These are phyloP conservation scores for Pelmatolapia mariae DNA, from an alignment of 2,113 vertebrate genomes.

Conservation along the genomic window DNA sequence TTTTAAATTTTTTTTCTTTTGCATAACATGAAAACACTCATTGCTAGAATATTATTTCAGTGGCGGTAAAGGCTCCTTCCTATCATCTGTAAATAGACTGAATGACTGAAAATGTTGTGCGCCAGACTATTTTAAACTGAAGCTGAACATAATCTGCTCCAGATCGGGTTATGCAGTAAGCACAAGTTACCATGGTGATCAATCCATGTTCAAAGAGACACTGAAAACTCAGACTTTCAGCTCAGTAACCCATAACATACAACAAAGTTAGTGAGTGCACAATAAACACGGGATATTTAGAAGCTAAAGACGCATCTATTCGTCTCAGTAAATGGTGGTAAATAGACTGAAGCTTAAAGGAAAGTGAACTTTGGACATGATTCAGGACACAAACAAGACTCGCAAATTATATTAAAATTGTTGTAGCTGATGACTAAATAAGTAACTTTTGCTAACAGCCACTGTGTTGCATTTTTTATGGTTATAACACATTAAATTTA, in stretches of 20 bases:
- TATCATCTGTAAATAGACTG: background rate
- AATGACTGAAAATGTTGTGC: background rate
- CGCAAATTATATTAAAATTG: background rate
- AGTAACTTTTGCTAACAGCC: background rate
- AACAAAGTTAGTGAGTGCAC: background rate
- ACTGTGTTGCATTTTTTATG: background rate
- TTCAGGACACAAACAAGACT: background rate
- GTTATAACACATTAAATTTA: background rate
- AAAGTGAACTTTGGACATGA: background rate
- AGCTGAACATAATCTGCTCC: background rate
- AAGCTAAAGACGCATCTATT: background rate
- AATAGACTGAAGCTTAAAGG: background rate
- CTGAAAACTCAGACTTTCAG: background rate
- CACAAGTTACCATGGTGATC: background rate
- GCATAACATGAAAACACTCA: background rate
- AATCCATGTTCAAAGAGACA: background rate
- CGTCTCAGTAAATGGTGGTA: background rate
- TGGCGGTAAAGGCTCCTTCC: background rate
- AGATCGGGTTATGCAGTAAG: background rate
- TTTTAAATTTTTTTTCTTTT: background rate
- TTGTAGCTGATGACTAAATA: background rate
- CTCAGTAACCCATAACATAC: background rate
- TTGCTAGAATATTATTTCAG: background rate
- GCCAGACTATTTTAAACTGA: background rate
- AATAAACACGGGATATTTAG: background rate